These are phyloP conservation scores for Phrynosoma platyrhinos DNA, from an alignment of 2,113 vertebrate genomes.

Conservation along the genomic window DNA sequence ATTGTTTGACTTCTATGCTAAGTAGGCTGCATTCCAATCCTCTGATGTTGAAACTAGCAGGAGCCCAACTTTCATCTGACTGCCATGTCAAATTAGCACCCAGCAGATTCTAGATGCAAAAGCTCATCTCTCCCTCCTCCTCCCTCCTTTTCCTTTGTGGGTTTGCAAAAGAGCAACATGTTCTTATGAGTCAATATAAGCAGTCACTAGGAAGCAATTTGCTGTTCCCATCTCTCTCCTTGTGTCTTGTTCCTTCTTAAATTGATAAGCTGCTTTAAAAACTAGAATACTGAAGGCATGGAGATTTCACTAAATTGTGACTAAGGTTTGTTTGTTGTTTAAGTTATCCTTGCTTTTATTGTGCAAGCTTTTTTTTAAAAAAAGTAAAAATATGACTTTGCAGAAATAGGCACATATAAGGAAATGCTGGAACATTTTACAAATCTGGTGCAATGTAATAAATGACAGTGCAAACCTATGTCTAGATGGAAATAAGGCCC, in stretches of 20 bases:
- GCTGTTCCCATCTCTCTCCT: slow-evolving; percentile 13
- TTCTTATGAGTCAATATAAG: slow-evolving; percentile 63
- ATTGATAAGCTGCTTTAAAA: slow-evolving; percentile 17
- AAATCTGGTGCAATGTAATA: background rate
- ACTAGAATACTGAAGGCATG: background rate
- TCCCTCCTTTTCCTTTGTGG: slow-evolving; percentile 5
- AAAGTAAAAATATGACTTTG: background rate
- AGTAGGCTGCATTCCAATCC: slow-evolving; percentile 83
- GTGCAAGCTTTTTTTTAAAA: background rate
- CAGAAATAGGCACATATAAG: background rate
- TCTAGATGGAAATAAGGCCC: too few relatives aligned
- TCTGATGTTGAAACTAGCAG: slow-evolving; percentile 81
- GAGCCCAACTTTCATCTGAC: slow-evolving; percentile 78
- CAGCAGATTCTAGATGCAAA: slow-evolving; percentile 69
- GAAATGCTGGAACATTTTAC: slow-evolving; percentile 27
- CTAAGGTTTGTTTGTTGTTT: slow-evolving; percentile 1
- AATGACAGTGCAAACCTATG: too few relatives aligned
- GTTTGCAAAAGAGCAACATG: slow-evolving; percentile 56
- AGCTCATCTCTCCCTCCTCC: slow-evolving; percentile 3
- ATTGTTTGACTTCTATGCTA: slow-evolving; percentile 84
- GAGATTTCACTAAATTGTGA: slow-evolving; percentile 4
- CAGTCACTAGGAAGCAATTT: slow-evolving; percentile 45
- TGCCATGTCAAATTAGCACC: slow-evolving; percentile 79
- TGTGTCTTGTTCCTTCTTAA: background rate
- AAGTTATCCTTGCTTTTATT: slow-evolving; percentile 3